A percentile compares a stretch with the other conserved stretches of the same genome.
Evolutionary conservation across 2,888 invertebrate genomes (phyloP).

Genomic region (Pristionchus mayeri): DNA sequence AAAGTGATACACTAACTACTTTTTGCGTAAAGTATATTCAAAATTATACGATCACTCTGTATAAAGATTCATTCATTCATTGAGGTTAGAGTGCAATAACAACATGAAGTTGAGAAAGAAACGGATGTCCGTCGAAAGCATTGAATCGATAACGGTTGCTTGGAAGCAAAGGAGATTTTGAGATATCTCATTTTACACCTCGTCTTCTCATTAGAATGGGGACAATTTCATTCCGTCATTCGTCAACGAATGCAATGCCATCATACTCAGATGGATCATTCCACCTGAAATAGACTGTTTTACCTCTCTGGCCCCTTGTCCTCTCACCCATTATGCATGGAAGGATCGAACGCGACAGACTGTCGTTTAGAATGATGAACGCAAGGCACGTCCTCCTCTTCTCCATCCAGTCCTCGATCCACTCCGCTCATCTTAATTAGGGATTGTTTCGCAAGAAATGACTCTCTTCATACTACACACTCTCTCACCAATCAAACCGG

Average conservation of each 20-base stretch:
- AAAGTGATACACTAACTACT: no score
- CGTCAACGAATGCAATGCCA: constrained; percentile 15
- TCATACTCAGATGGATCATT: constrained; percentile 36
- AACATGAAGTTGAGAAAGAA: no score
- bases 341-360: constrained; percentile 35
- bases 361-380: not conserved
- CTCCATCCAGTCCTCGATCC: not conserved
- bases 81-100: no score
- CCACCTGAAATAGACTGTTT: not conserved
- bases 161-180: no score
- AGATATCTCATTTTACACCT: not conserved
- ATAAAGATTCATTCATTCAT: no score
- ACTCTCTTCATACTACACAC: no score
- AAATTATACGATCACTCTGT: no score
- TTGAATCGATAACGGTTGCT: no score
- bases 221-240: constrained; percentile 19
- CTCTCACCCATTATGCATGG: not conserved
- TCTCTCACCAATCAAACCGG: no score
- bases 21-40: no score
- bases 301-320: not conserved
- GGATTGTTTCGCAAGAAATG: no score
- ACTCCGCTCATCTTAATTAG: constrained; percentile 35
- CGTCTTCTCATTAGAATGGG: constrained; percentile 6
- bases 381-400: not conserved
- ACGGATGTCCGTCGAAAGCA: no score